These are phyloP conservation scores for Tetrao urogallus DNA, from an alignment of 2,113 vertebrate genomes.

Conservation along the genomic window DNA sequence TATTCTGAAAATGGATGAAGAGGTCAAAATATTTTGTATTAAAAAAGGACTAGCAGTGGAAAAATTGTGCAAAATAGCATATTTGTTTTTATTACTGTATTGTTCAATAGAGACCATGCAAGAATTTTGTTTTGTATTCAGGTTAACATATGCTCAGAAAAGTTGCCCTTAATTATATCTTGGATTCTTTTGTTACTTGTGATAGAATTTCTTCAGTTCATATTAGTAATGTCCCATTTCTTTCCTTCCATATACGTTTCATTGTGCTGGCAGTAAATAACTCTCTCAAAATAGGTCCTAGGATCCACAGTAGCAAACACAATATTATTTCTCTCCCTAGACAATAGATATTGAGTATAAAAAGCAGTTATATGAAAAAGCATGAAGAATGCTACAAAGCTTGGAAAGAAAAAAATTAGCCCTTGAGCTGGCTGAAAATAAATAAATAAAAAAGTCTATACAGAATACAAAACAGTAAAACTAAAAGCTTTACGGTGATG, in stretches of 20 bases:
- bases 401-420: background rate
- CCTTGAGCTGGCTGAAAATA: background rate
- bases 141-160: background rate
- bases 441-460: background rate
- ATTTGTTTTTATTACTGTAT: background rate
- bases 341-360: background rate
- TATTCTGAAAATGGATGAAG: background rate
- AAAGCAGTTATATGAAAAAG: background rate
- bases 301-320: background rate
- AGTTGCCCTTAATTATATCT: background rate
- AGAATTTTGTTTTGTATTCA: background rate
- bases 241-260: background rate
- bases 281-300: background rate
- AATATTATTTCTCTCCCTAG: background rate
- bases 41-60: background rate
- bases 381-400: background rate
- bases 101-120: background rate
- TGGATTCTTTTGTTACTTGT: background rate
- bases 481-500: accelerated
- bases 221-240: background rate
- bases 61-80: background rate
- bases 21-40: background rate
- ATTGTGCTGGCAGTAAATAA: background rate
- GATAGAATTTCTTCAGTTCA: background rate
- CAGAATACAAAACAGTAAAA: background rate